These are phyloP conservation scores for Chalcis sispes DNA, from an alignment of 2,888 invertebrate genomes.

Conservation along the genomic window DNA sequence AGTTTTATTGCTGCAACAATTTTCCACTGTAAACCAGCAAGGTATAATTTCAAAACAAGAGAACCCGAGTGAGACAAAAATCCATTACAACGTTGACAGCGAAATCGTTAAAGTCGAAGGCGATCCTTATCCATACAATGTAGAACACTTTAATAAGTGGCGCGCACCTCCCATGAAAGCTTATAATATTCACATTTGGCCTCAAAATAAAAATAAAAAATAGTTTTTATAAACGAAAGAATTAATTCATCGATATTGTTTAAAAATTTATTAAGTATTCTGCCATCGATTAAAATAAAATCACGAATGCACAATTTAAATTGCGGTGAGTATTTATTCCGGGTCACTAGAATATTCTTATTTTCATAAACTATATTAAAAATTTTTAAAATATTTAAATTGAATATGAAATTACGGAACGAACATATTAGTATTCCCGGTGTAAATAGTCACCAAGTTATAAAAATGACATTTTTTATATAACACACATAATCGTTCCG, in stretches of 20 bases:
- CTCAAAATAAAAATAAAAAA: not conserved
- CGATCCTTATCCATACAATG: slow-evolving; percentile 67
- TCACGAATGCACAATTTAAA: not conserved
- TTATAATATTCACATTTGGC: not conserved
- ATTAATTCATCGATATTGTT: not conserved
- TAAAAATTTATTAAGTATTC: not conserved
- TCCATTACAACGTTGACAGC: not conserved
- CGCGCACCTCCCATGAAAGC: slow-evolving; percentile 53
- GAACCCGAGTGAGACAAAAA: not conserved
- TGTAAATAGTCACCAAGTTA: slow-evolving; percentile 15
- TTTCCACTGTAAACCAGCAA: not conserved
- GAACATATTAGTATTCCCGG: slow-evolving; percentile 21
- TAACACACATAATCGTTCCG: too few relatives aligned
- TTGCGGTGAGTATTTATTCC: slow-evolving; percentile 19
- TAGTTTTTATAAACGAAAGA: not conserved
- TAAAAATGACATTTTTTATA: slow-evolving; percentile 15
- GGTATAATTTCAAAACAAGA: not conserved
- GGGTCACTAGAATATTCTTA: not conserved
- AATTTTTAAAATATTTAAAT: not conserved
- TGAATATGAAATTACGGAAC: slow-evolving; percentile 21
- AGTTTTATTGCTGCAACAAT: too few relatives aligned
- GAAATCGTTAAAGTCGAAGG: slow-evolving; percentile 62
- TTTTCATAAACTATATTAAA: not conserved
- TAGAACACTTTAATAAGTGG: slow-evolving; percentile 65
- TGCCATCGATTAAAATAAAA: too few relatives aligned